Base-by-base conservation (phyloP, 2,797 vertebrate species). In the Carapus acus region DNA sequence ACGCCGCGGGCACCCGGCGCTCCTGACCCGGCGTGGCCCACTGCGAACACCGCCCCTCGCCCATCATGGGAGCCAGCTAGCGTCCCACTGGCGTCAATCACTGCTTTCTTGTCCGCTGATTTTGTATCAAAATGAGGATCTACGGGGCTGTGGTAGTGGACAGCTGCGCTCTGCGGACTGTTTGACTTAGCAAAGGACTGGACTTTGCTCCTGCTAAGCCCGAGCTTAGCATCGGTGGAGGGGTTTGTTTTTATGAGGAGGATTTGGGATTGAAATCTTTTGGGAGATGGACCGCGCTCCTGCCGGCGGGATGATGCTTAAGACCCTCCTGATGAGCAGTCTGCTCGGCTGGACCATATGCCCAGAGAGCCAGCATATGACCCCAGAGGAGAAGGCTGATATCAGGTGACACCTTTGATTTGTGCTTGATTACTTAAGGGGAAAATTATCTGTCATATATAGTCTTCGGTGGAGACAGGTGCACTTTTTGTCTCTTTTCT, bases 401-500 rank as follows among this genome's bases (percentile, higher is more conserved):
- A 81, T 89, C 79, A 89, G 89, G 89, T 89, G 41, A 71, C 22
- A 8, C n/a, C n/a, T n/a, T n/a, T n/a, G n/a, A n/a, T n/a, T n/a
- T n/a, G n/a, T n/a, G n/a, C n/a, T n/a, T n/a, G n/a, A n/a, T n/a
- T n/a, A n/a, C n/a, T n/a, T n/a, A n/a, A n/a, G n/a, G n/a, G n/a
- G n/a, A n/a, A n/a, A n/a, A n/a, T n/a, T n/a, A n/a, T n/a, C n/a
- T n/a, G n/a, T n/a, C n/a, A n/a, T n/a, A n/a, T n/a, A n/a, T n/a
- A n/a, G n/a, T n/a, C n/a, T n/a, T n/a, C n/a, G n/a, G n/a, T n/a
- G n/a, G 24, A 27, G 24, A 27, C 24, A 27, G 24, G 24, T 27
- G 24, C 9, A 27, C 24, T 27, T 27, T 27, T 4, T 27, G 24
- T 27, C n/a, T n/a, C n/a, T n/a, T n/a, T 4, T 27, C 5, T 27